Conservation (phyloP, 2,113 vertebrate genomes). For the Callorhinus ursinus region DNA sequence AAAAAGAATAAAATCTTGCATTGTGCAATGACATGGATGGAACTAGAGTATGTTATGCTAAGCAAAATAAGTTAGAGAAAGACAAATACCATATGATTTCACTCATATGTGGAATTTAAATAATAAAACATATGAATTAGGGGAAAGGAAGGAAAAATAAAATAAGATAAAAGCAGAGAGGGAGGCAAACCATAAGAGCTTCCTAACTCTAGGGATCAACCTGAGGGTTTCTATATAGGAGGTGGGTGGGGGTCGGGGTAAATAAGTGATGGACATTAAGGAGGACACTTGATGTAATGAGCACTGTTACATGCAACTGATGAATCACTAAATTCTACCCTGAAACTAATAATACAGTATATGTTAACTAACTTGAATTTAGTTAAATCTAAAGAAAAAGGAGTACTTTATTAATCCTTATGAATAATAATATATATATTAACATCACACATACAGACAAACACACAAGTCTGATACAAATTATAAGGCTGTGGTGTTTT, state of each 20-base stretch:
- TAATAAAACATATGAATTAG: too few species aligned
- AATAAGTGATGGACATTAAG: neutral
- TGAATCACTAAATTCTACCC: neutral
- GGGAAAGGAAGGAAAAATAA: too few species aligned
- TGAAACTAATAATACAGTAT: neutral
- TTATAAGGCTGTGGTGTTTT: neutral
- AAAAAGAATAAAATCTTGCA: too few species aligned
- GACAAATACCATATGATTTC: too few species aligned
- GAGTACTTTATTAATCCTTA: neutral
- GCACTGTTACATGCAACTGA: neutral
- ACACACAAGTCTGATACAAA: slow-evolving; percentile 22
- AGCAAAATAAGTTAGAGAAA: too few species aligned
- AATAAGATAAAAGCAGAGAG: too few species aligned
- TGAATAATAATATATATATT: neutral
- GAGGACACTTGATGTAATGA: neutral
- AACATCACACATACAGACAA: neutral
- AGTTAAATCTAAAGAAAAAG: neutral
- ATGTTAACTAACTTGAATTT: neutral
- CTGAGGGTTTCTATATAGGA: neutral
- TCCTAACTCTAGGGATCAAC: neutral
- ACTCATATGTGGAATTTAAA: too few species aligned
- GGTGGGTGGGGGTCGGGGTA: neutral
- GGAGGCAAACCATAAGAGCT: too few species aligned
- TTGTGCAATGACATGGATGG: too few species aligned
- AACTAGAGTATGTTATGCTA: too few species aligned